Conservation (phyloP, 2,888 invertebrate species). For the Rosalia funebris region DNA sequence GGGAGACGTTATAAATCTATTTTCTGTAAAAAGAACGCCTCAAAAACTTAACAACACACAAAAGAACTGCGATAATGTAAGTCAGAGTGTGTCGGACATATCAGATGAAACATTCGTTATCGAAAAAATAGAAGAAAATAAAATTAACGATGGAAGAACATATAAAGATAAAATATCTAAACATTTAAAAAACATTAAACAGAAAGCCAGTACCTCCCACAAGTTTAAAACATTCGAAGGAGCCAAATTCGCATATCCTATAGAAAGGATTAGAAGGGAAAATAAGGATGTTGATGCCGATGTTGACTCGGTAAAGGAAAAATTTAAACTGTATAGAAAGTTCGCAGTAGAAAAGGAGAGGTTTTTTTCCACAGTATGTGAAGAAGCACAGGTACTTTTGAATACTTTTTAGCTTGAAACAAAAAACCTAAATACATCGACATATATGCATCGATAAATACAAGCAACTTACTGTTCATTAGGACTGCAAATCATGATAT, state of each 20-base stretch:
- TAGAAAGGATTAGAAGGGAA: conserved; percentile 52
- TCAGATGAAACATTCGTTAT: conserved; percentile 46
- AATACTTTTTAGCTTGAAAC: no score
- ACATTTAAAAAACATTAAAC: conserved; percentile 59
- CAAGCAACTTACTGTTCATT: no score
- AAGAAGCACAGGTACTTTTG: conserved; percentile 25
- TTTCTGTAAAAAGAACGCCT: conserved; percentile 39
- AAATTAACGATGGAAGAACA: conserved; percentile 50
- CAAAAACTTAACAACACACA: conserved; percentile 20
- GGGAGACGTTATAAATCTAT: conserved; percentile 37
- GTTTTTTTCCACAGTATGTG: conserved; percentile 20
- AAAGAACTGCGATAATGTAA: conserved; percentile 32
- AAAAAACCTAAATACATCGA: no score
- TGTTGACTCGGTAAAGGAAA: conserved; percentile 40
- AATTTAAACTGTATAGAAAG: conserved; percentile 33
- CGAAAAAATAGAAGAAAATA: conserved; percentile 41
- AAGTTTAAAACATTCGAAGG: conserved; percentile 34
- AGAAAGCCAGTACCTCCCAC: conserved; percentile 55
- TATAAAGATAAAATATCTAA: conserved; percentile 61
- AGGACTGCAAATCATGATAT: no score
- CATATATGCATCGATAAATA: no score
- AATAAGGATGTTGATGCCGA: conserved; percentile 48
- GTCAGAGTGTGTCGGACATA: conserved; percentile 43
- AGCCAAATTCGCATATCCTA: conserved; percentile 31
- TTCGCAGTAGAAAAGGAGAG: conserved; percentile 1